These are phyloP conservation scores for Zaprionus vittiger DNA, from an alignment of 1,140 invertebrate genomes.

Conservation along the genomic window DNA sequence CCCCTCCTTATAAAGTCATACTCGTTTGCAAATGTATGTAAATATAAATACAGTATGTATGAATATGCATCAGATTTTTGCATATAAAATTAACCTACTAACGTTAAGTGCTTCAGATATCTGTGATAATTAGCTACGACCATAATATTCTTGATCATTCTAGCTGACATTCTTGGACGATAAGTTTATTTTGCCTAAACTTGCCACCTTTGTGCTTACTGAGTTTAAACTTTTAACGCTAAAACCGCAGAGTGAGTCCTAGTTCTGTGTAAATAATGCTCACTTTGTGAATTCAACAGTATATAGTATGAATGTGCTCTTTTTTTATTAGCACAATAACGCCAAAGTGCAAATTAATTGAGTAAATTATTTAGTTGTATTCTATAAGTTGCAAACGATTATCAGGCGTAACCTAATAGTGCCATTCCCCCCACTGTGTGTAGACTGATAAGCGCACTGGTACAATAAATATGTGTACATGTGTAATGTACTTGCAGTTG, in stretches of 20 bases:
- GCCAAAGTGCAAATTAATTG: constrained; percentile 25
- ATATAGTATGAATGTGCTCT: not conserved
- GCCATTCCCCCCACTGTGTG: not conserved
- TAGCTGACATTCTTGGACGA: not conserved
- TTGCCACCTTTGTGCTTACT: constrained; percentile 11
- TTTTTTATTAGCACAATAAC: constrained; percentile 16
- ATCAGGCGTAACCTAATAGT: constrained; percentile 11
- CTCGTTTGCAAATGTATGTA: not conserved
- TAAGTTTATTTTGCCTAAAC: constrained; percentile 1
- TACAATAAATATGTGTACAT: not conserved
- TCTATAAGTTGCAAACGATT: not conserved
- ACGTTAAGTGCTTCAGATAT: constrained; percentile 15
- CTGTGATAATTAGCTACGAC: constrained; percentile 24
- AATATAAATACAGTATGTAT: not conserved
- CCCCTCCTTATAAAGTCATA: not conserved
- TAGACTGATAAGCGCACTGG: constrained; percentile 5
- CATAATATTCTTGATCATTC: not conserved
- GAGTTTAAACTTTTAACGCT: not conserved
- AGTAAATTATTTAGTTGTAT: constrained; percentile 14
- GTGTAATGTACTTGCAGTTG: not conserved
- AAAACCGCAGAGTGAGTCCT: not conserved
- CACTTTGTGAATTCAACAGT: not conserved
- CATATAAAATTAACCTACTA: constrained; percentile 6
- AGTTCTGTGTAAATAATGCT: not conserved
- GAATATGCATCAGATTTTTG: not conserved